A percentile compares a stretch with the other conserved stretches of the same genome.
These are phyloP conservation scores for Sprattus sprattus DNA, from an alignment of 2,113 vertebrate species.

Conservation along the genomic window DNA sequence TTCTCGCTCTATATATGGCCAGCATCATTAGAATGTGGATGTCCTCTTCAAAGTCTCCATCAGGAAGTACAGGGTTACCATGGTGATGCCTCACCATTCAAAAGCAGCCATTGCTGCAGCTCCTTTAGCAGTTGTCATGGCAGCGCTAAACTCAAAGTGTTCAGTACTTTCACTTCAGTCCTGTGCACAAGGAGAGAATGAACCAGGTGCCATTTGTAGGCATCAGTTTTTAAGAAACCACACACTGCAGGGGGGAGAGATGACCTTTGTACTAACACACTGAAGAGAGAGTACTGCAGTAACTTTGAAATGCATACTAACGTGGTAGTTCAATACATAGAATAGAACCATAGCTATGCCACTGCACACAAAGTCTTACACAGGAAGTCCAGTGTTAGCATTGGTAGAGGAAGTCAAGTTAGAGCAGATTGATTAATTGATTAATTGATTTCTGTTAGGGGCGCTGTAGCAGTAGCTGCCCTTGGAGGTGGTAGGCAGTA, in stretches of 20 bases:
- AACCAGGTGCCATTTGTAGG: background rate
- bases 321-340: too few relatives aligned
- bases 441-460: background rate
- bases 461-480: background rate
- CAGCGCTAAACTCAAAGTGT: constrained; percentile 32
- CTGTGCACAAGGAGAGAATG: background rate
- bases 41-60: constrained; percentile 25
- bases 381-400: background rate
- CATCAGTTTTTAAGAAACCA: background rate
- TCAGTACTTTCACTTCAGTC: background rate
- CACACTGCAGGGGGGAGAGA: background rate
- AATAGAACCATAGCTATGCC: too few relatives aligned
- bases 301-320: too few relatives aligned
- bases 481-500: background rate
- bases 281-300: too few relatives aligned
- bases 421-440: constrained; percentile 3
- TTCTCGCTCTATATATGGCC: background rate
- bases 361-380: background rate
- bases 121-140: constrained; percentile 39
- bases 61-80: constrained; percentile 46
- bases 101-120: constrained; percentile 32
- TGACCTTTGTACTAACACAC: too few relatives aligned
- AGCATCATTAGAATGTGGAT: background rate
- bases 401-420: background rate
- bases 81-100: constrained; percentile 40